Evolutionary conservation across 2,888 invertebrate species (phyloP).

Genomic region (Nipponacmea schrenckii): DNA sequence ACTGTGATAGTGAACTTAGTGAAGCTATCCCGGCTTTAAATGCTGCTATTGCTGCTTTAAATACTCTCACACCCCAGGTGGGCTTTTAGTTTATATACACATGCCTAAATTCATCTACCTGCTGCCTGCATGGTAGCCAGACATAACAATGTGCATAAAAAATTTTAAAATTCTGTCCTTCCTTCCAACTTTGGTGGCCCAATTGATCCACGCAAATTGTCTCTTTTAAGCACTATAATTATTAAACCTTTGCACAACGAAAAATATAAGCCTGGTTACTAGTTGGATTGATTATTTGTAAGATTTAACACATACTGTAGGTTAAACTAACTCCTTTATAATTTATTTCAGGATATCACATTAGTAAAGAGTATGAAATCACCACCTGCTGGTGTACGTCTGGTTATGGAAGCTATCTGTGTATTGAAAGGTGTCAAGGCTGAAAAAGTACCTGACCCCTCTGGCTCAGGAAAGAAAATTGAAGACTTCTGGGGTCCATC

Average conservation of each 20-base stretch:
- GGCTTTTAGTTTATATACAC: not conserved
- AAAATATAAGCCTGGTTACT: too few species aligned
- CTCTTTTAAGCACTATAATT: too few species aligned
- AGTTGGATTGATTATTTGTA: too few species aligned
- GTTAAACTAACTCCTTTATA: too few species aligned
- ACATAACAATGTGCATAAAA: too few species aligned
- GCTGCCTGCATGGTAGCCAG: too few species aligned
- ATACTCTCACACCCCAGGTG: slow-evolving; percentile 66
- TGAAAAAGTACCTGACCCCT: slow-evolving; percentile 67
- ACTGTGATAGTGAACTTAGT: slow-evolving; percentile 68
- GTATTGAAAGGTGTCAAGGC: slow-evolving; percentile 68
- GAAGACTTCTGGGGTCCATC: slow-evolving; percentile 69
- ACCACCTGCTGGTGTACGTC: slow-evolving; percentile 65
- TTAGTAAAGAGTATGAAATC: slow-evolving; percentile 68
- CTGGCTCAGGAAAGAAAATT: slow-evolving; percentile 67
- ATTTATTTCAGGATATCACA: slow-evolving; percentile 62
- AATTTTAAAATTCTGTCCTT: too few species aligned
- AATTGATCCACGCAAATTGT: too few species aligned
- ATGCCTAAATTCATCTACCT: too few species aligned
- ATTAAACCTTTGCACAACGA: too few species aligned
- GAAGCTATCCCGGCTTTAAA: slow-evolving; percentile 69
- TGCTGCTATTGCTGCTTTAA: slow-evolving; percentile 66
- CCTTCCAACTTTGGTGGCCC: too few species aligned
- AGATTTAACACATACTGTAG: too few species aligned
- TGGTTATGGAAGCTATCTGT: slow-evolving; percentile 69